Evolutionary conservation across 2,113 vertebrate species (phyloP), one percentile per base, ranked within the genome.

Genomic region (Zosterops hypoxanthus): DNA sequence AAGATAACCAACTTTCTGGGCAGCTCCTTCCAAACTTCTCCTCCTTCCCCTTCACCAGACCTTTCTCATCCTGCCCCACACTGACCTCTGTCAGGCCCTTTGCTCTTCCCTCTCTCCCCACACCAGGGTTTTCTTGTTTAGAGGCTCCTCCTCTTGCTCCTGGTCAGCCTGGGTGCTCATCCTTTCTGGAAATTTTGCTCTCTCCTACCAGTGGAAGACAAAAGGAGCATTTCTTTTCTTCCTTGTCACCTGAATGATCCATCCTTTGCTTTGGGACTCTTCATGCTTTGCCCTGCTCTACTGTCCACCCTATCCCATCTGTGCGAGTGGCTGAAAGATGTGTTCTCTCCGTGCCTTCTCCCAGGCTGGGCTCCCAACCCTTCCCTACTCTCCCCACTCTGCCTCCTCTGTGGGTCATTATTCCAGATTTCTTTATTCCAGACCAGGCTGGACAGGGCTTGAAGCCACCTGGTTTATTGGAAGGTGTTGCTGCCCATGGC

Each of bases 221-320:
- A 60, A 21, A 21, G 6, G 17, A 18, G 8, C 19, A 6, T 77
- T 33, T 83, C 28, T 77, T 73, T 52, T 31, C 39, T 42, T 50
- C 17, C 22, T 11, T 24, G 3, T 41, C 8, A 8, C 47, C 28
- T 26, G 22, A 78, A 7, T n/a, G 13, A 44, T n/a, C 33, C 25
- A 5, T 28, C 26, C 47, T 47, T 39, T 3, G 1, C 7, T 13
- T 65, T 41, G 20, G 11, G 39, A 31, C 25, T 42, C 5, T 25
- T 14, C 1, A 0, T 85, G 50, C 65, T 23, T 73, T 73, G 20
- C 4, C 12, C 73, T 22, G 2, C 41, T n/a, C n/a, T 46, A 0
- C 14, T 56, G 5, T 7, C 9, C 19, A 18, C 3, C 8, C 34
- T 29, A 21, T 36, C 17, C 42, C 34, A 18, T 12, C 76, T 5